phyloP scores from a whole-genome alignment of 2,888 invertebrate species.

The Agrochola macilenta region DNA sequence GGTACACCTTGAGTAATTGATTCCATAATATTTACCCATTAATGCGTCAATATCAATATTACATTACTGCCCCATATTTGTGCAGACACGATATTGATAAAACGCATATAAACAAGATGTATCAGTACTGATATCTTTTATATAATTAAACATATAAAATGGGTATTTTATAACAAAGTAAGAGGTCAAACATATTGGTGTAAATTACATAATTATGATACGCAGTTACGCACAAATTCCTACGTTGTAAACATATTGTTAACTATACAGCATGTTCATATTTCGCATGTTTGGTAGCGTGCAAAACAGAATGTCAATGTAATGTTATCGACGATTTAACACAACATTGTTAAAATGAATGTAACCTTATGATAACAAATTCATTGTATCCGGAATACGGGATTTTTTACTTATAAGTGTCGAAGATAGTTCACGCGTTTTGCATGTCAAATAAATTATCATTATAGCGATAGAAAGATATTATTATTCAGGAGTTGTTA shows the following conservation, averaged over 20 bases:
- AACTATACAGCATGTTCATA: constrained; percentile 1
- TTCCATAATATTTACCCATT: constrained; percentile 20
- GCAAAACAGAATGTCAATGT: constrained; percentile 10
- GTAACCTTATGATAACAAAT: constrained; percentile 30
- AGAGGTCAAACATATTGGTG: constrained; percentile 1
- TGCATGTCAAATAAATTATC: not conserved
- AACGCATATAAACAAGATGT: constrained; percentile 14
- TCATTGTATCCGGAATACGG: constrained; percentile 5
- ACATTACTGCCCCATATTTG: constrained; percentile 24
- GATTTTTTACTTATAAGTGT: not conserved
- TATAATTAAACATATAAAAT: constrained; percentile 6
- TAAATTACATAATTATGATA: constrained; percentile 4
- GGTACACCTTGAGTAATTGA: not conserved
- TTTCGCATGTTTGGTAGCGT: not conserved
- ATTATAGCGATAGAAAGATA: not conserved
- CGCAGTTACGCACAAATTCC: constrained; percentile 1
- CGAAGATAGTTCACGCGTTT: constrained; percentile 20
- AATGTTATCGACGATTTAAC: constrained; percentile 27
- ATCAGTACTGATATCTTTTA: constrained; percentile 9
- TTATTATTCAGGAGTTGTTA: not conserved
- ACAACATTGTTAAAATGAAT: constrained; percentile 7
- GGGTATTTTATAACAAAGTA: not conserved
- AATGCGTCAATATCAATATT: not conserved
- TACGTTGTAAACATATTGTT: not conserved
- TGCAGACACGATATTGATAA: constrained; percentile 22